Evolutionary conservation across 1,140 invertebrate species (phyloP).

Genomic region (Tetragonula clypearis): DNA sequence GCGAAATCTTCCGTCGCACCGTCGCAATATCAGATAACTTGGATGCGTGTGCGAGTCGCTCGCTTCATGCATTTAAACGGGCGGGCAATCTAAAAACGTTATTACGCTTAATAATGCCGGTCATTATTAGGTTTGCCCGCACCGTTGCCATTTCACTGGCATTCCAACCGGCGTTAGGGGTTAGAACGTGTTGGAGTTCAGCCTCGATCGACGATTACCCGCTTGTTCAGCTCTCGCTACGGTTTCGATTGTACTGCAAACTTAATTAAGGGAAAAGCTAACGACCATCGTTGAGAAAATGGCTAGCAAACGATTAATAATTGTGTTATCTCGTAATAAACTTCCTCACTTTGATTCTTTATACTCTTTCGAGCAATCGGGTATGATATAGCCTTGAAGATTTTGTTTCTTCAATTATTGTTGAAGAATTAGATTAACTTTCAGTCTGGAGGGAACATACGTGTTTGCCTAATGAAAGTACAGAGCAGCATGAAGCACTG

Average conservation of each 20-base stretch:
- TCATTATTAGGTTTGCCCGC: slow-evolving; percentile 35
- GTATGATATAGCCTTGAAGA: background rate
- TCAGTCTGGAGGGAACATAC: too few species aligned
- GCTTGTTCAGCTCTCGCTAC: background rate
- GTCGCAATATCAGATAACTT: slow-evolving; percentile 53
- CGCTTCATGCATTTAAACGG: slow-evolving; percentile 76
- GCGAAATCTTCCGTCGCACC: slow-evolving; percentile 28
- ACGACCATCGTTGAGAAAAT: background rate
- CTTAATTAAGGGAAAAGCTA: background rate
- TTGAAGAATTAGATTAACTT: background rate
- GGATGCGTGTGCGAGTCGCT: slow-evolving; percentile 25
- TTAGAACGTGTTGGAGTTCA: background rate
- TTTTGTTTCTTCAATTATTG: too few species aligned
- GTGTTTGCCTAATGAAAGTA: too few species aligned
- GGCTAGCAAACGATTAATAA: background rate
- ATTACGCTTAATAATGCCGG: slow-evolving; percentile 63
- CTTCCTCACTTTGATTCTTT: background rate
- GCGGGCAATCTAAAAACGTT: slow-evolving; percentile 67
- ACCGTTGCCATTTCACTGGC: background rate
- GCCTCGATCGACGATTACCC: background rate
- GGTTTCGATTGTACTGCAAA: background rate
- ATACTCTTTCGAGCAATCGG: background rate
- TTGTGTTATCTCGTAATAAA: background rate
- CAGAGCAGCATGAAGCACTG: too few species aligned
- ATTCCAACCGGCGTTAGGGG: background rate